phyloP scores from a whole-genome alignment of 2,113 vertebrate species.

The Podarcis muralis region DNA sequence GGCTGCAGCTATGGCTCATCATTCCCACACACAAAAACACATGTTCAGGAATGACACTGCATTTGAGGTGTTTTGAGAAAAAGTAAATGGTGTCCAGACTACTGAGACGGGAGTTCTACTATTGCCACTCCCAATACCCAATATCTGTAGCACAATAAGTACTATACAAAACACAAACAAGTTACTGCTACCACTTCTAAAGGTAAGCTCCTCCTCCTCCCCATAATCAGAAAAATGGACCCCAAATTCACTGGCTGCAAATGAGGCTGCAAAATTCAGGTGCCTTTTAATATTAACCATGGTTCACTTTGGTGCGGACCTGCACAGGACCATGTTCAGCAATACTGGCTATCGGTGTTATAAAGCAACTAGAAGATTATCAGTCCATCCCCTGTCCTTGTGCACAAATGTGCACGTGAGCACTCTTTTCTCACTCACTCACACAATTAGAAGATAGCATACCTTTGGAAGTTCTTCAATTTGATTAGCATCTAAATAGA shows the following conservation, averaged over 20 bases:
- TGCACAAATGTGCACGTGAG: background rate
- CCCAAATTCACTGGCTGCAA: background rate
- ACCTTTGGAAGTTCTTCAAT: slow-evolving; percentile 99
- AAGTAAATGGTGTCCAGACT: background rate
- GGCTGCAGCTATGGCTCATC: background rate
- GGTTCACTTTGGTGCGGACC: background rate
- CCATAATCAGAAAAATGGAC: background rate
- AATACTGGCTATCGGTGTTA: background rate
- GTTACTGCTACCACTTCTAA: background rate
- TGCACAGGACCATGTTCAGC: background rate
- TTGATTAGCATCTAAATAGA: slow-evolving; percentile 99
- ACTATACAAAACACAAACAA: background rate
- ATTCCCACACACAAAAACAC: background rate
- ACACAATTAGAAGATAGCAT: slow-evolving; percentile 65
- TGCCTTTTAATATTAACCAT: background rate
- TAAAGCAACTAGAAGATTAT: background rate
- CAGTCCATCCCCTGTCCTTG: background rate
- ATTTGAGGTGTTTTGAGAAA: background rate
- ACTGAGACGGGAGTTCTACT: background rate
- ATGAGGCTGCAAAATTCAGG: background rate
- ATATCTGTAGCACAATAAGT: too few relatives aligned
- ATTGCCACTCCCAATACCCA: background rate
- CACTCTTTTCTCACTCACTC: background rate
- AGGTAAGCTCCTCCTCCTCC: background rate
- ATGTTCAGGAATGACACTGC: background rate